These are phyloP conservation scores for Crocallis elinguaria DNA, from an alignment of 2,888 invertebrate species.

Conservation along the genomic window DNA sequence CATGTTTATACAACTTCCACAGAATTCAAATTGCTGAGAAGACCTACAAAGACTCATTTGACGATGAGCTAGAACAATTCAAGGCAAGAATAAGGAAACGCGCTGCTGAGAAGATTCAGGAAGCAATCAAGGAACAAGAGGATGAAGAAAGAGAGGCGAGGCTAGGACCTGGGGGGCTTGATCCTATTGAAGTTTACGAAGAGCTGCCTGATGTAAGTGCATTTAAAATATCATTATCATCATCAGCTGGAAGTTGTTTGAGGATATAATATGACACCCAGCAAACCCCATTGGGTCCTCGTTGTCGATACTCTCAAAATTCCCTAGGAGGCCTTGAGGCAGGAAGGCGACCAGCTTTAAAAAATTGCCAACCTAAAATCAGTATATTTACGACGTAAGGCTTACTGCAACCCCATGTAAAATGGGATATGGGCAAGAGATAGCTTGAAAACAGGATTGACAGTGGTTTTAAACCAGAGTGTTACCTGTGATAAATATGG, in stretches of 20 bases:
- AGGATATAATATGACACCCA: no score
- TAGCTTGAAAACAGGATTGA: no score
- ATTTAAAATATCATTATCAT: slow-evolving; percentile 11
- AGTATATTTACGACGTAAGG: background rate
- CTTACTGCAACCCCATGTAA: background rate
- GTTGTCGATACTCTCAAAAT: no score
- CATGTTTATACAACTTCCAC: slow-evolving; percentile 22
- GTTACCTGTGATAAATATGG: no score
- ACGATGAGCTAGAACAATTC: slow-evolving; percentile 95
- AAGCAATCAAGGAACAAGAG: slow-evolving; percentile 93
- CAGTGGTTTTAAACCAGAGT: no score
- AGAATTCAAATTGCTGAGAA: slow-evolving; percentile 97
- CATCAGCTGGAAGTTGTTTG: no score
- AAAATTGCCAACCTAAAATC: no score
- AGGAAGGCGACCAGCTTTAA: no score
- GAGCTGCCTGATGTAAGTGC: slow-evolving; percentile 92
- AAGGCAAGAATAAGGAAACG: slow-evolving; percentile 93
- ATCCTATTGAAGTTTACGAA: slow-evolving; percentile 98
- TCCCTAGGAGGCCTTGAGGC: no score
- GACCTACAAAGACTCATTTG: slow-evolving; percentile 96
- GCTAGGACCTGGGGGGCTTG: slow-evolving; percentile 98
- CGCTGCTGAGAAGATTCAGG: slow-evolving; percentile 93
- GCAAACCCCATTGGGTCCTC: no score
- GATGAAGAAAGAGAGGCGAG: slow-evolving; percentile 94
- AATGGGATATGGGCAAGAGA: no score